A percentile compares a stretch with the other conserved stretches of the same genome.
Evolutionary conservation across 1,140 invertebrate species (phyloP).

Genomic region (Aphidius gifuensis): DNA sequence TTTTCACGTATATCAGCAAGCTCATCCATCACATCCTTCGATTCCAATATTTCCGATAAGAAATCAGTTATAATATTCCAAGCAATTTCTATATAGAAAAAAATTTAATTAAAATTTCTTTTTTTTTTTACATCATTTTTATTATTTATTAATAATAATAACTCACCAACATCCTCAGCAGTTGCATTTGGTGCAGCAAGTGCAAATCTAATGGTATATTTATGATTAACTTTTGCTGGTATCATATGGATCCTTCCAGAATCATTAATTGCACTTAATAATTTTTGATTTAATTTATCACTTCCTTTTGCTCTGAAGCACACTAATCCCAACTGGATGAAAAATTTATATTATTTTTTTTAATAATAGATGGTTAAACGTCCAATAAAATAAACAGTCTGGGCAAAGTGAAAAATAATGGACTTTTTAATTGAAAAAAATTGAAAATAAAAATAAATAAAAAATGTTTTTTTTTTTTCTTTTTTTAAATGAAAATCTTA

Average conservation of each 20-base stretch:
- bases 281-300: constrained; percentile 89
- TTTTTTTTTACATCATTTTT: constrained; percentile 3
- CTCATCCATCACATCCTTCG: constrained; percentile 66
- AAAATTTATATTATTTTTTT: constrained; percentile 5
- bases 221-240: constrained; percentile 85
- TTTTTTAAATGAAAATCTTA: no score
- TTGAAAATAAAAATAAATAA: no score
- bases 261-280: constrained; percentile 91
- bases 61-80: constrained; percentile 88
- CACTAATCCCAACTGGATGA: constrained; percentile 71
- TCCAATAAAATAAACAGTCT: constrained; percentile 2
- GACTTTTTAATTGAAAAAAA: no score
- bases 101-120: constrained; percentile 8
- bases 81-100: constrained; percentile 67
- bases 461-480: no score
- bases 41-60: constrained; percentile 76
- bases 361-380: neutral
- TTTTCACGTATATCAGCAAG: constrained; percentile 65
- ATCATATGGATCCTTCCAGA: constrained; percentile 98
- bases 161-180: constrained; percentile 80
- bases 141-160: constrained; percentile 7
- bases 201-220: constrained; percentile 92
- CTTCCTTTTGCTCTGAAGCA: constrained; percentile 83
- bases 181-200: constrained; percentile 89
- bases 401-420: no score